Evolutionary conservation across 1,140 invertebrate genomes (phyloP).

Genomic region (Yoshiicerus persimilis): DNA sequence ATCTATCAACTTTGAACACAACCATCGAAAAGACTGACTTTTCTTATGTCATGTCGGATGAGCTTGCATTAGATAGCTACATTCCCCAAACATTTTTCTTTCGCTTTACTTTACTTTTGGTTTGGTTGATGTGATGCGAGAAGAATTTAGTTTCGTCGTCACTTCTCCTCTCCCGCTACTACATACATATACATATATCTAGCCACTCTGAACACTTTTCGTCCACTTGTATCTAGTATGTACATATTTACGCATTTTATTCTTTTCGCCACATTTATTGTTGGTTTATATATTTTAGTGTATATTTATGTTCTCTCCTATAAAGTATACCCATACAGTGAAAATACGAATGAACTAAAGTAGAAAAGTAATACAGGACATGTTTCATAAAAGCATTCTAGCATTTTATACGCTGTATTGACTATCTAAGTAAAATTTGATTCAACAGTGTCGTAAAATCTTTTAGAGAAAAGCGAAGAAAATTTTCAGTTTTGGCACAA

Average conservation of each 20-base stretch:
- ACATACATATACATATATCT: background rate
- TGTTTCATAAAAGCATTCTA: background rate
- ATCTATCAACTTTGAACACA: background rate
- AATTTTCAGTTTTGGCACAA: constrained; percentile 2
- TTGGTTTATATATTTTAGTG: background rate
- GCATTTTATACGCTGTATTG: background rate
- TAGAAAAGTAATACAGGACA: background rate
- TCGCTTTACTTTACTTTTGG: background rate
- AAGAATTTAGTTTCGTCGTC: background rate
- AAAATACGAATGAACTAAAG: too few relatives aligned
- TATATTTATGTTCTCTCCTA: background rate
- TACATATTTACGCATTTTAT: background rate
- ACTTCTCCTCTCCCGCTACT: background rate
- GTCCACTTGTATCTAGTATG: background rate
- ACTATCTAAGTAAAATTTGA: background rate
- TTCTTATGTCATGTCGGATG: background rate
- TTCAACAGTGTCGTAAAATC: background rate
- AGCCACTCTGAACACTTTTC: too few relatives aligned
- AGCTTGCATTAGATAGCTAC: background rate
- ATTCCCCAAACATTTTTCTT: background rate
- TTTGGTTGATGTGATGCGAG: background rate
- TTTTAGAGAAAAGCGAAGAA: background rate
- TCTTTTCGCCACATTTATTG: background rate
- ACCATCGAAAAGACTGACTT: background rate
- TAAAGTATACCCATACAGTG: background rate